phyloP scores from a whole-genome alignment of 2,113 vertebrate genomes.

The Chamaea fasciata region DNA sequence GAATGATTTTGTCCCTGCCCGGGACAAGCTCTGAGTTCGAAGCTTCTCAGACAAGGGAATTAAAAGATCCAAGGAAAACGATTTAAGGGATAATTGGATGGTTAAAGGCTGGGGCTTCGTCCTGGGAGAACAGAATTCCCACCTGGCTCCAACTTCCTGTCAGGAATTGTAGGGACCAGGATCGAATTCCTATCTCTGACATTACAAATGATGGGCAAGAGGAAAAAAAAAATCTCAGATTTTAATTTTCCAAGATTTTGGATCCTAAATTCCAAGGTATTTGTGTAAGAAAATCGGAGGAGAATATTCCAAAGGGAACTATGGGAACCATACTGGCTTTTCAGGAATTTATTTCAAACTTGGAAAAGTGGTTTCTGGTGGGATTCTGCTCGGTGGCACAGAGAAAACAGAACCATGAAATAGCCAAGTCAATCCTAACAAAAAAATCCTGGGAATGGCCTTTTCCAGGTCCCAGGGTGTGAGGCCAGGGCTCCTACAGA shows the following conservation, averaged over 20 bases:
- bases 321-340: not conserved
- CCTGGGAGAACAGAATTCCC: not conserved
- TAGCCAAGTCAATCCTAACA: not conserved
- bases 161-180: not conserved
- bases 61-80: not conserved
- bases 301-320: not conserved
- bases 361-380: not conserved
- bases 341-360: not conserved
- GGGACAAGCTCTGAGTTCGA: fast-evolving
- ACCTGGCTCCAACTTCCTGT: too few relatives aligned
- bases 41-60: not conserved
- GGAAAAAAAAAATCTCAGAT: not conserved
- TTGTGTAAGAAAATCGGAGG: not conserved
- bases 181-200: not conserved
- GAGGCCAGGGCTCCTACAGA: not conserved
- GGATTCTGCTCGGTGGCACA: not conserved
- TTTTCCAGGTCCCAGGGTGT: not conserved
- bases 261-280: not conserved
- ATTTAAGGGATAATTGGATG: not conserved
- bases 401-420: not conserved
- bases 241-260: not conserved
- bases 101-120: not conserved
- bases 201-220: not conserved
- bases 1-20: not conserved
- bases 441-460: not conserved